Evolutionary conservation across 2,113 vertebrate genomes (phyloP).

Genomic region (Psophia crepitans): DNA sequence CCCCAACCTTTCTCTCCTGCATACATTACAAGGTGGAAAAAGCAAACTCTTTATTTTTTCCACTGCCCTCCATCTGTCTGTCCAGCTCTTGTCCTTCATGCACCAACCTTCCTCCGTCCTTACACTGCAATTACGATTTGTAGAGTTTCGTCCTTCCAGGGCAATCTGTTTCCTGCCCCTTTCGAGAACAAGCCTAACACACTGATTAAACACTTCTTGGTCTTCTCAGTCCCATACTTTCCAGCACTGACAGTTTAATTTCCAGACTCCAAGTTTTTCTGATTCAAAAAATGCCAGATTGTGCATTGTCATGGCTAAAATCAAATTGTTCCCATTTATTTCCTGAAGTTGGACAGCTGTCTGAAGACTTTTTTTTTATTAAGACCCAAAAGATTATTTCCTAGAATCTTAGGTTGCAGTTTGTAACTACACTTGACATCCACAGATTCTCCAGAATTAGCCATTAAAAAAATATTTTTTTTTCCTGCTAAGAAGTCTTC

Average conservation of each 20-base stretch:
- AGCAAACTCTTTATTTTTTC: not conserved
- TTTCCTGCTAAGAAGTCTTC: not conserved
- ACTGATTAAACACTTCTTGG: slow-evolving; percentile 73
- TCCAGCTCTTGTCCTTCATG: not conserved
- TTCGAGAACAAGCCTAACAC: slow-evolving; percentile 47
- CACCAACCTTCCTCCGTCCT: not conserved
- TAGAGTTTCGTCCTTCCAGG: slow-evolving; percentile 54
- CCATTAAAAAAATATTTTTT: not conserved
- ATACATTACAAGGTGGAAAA: not conserved
- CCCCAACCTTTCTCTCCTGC: not conserved
- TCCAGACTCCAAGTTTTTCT: slow-evolving; percentile 68
- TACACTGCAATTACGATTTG: slow-evolving; percentile 47
- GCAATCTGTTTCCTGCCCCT: slow-evolving; percentile 56
- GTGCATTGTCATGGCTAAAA: slow-evolving; percentile 73
- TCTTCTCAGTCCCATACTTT: slow-evolving; percentile 71
- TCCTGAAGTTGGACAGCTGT: slow-evolving; percentile 55
- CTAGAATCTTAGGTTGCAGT: not conserved
- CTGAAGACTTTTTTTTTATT: slow-evolving; percentile 32
- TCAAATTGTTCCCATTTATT: slow-evolving; percentile 72
- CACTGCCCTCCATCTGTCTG: not conserved
- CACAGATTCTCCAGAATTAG: slow-evolving; percentile 12
- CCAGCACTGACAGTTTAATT: slow-evolving; percentile 78
- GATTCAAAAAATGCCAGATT: slow-evolving; percentile 75
- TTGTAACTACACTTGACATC: not conserved
- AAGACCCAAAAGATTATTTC: slow-evolving; percentile 56